These are phyloP conservation scores for Pomacea canaliculata DNA, from an alignment of 2,888 invertebrate species.

Conservation along the genomic window DNA sequence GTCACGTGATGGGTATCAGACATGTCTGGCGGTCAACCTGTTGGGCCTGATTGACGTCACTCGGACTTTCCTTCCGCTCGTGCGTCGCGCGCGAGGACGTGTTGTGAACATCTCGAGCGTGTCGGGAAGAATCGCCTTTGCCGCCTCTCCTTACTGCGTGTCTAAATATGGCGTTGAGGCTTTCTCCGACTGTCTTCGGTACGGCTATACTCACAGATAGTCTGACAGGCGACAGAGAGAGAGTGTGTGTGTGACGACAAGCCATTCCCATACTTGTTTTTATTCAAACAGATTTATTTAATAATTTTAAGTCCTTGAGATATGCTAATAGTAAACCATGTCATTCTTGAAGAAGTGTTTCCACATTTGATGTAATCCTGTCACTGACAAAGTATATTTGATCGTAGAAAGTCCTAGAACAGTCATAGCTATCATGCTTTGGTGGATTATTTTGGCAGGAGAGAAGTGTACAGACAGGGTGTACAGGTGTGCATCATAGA, in stretches of 20 bases:
- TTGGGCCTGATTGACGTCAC: slow-evolving; percentile 64
- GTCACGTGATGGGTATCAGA: slow-evolving; percentile 59
- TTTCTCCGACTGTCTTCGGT: slow-evolving; percentile 57
- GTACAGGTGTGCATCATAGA: slow-evolving; percentile 23
- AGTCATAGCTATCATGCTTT: too few relatives aligned
- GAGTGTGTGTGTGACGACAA: too few relatives aligned
- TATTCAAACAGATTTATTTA: too few relatives aligned
- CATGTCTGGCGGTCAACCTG: slow-evolving; percentile 57
- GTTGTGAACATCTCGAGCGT: slow-evolving; percentile 57
- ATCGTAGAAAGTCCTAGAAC: too few relatives aligned
- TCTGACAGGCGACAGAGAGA: too few relatives aligned
- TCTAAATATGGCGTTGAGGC: slow-evolving; percentile 59
- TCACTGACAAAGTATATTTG: too few relatives aligned
- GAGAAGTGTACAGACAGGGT: slow-evolving; percentile 12
- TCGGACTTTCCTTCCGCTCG: slow-evolving; percentile 50
- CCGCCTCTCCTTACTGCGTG: slow-evolving; percentile 46
- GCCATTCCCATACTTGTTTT: too few relatives aligned
- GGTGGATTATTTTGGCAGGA: slow-evolving; percentile 4
- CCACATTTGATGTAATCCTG: too few relatives aligned
- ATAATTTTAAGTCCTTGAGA: too few relatives aligned
- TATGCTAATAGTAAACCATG: too few relatives aligned
- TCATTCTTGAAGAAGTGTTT: too few relatives aligned
- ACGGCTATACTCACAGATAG: neutral
- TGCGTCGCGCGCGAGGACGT: slow-evolving; percentile 50
- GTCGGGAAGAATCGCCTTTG: slow-evolving; percentile 42